Conservation (phyloP, 2,888 invertebrate genomes). For the Athalia circularis region DNA sequence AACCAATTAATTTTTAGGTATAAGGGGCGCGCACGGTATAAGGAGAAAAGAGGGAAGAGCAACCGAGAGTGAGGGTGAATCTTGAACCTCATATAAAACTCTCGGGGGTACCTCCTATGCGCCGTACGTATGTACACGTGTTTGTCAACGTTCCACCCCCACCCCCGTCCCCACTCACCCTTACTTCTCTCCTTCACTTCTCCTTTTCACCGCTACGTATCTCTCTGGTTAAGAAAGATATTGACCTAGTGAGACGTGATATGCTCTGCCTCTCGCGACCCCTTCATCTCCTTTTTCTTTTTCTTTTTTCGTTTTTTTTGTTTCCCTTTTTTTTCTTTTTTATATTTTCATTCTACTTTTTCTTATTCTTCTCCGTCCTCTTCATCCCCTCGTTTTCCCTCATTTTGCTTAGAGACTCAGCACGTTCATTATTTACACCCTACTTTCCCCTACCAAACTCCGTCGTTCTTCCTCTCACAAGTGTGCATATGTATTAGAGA, state of each 20-base stretch:
- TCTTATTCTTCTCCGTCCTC: too few species aligned
- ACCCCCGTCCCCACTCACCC: too few species aligned
- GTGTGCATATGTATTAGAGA: too few species aligned
- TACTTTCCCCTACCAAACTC: neutral
- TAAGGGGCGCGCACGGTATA: neutral
- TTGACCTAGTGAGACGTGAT: conserved; percentile 64
- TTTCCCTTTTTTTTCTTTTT: neutral
- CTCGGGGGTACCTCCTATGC: neutral
- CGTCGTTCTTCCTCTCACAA: neutral
- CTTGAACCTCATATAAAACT: neutral
- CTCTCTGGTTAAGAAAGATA: conserved; percentile 53
- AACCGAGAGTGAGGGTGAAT: neutral
- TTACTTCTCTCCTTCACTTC: too few species aligned
- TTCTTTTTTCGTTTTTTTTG: too few species aligned
- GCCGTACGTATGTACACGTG: neutral
- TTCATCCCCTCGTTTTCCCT: too few species aligned
- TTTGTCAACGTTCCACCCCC: neutral
- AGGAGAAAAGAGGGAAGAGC: neutral
- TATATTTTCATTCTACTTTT: too few species aligned
- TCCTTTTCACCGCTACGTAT: too few species aligned
- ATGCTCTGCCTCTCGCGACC: conserved; percentile 49
- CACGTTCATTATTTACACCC: conserved; percentile 4
- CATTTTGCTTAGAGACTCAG: too few species aligned
- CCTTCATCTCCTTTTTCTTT: conserved; percentile 52
- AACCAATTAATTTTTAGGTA: neutral